Evolutionary conservation across 2,888 invertebrate species (phyloP), one percentile per base, ranked within the genome.

Genomic region (Drosophila picticornis): DNA sequence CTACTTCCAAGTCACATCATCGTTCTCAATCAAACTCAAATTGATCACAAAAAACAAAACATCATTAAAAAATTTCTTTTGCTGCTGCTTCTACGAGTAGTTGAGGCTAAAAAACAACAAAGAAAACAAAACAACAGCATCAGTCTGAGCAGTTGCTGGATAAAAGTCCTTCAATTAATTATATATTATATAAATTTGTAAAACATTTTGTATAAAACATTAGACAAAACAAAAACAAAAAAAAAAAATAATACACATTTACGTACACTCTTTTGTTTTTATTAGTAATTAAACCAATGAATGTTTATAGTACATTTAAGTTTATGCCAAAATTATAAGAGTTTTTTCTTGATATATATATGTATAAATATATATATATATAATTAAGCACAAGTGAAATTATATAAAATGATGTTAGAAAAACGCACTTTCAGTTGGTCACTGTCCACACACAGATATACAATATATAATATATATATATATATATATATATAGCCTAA

Each of bases 271-370:
- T 38, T 72, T 56, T 66, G 51, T 40, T 66, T 29, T 19, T 32
- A 50, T 56, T 52, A 25, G 36, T 19, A 77, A 62, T 62, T 38
- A 57, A 76, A 77, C 59, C 62, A 75, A 81, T 77, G 60, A 80
- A 75, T 72, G 75, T 84, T 84, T 69, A 69, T 61, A 78, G 65
- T 79, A 81, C 50, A 69, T 64, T 79, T 88, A 83, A 83, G 82
- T 90, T 88, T 75, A 80, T 75, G 81, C 88, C 88, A 89, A 87
- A 89, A 88, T 72, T 67, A 64, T 52, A 62, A 63, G 38, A 70
- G 19, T 46, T 58, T 61, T 61, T 65, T 67, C 34, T 53, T 34
- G 5, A 46, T 46, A 46, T 46, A 46, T 46, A 46, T 46, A 43
- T 43, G 25, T 77, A 71, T 40, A 64, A 53, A 11, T 6, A 43